Evolutionary conservation across 2,113 vertebrate genomes (phyloP).

Genomic region (Lipophrys pholis): DNA sequence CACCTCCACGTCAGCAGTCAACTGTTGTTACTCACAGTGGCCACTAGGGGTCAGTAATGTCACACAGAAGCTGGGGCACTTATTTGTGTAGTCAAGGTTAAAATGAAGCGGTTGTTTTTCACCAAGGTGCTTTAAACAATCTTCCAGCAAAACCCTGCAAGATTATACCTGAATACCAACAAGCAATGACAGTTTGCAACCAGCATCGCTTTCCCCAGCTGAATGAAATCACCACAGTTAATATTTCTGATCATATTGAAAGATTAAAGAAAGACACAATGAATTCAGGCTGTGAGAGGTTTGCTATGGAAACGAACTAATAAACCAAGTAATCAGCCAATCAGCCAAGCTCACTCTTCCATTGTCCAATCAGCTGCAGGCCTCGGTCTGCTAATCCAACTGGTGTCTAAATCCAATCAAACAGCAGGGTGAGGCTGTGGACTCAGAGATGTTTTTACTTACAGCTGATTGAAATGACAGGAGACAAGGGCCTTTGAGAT

Average conservation of each 20-base stretch:
- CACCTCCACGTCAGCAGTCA: too few relatives aligned
- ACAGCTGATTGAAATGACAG: too few relatives aligned
- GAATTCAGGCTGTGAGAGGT: conserved; percentile 20
- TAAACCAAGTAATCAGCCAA: too few relatives aligned
- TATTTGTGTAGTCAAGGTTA: conserved; percentile 66
- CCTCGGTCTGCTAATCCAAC: too few relatives aligned
- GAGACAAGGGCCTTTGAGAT: too few relatives aligned
- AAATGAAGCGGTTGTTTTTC: conserved; percentile 46
- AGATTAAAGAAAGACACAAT: not conserved
- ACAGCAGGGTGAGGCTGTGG: too few relatives aligned
- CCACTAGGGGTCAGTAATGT: conserved; percentile 64
- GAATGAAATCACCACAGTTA: not conserved
- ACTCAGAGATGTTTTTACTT: too few relatives aligned
- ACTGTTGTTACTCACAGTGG: conserved; percentile 16
- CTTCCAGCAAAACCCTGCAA: conserved; percentile 17
- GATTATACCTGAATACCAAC: conserved; percentile 1
- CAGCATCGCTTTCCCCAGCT: not conserved
- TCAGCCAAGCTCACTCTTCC: too few relatives aligned
- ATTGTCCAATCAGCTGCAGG: too few relatives aligned
- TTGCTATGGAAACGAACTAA: conserved; percentile 44
- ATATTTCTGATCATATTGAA: not conserved
- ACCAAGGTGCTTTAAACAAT: conserved; percentile 35
- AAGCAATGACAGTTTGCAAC: not conserved
- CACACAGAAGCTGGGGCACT: conserved; percentile 31
- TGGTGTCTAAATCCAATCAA: too few relatives aligned